Evolutionary conservation across 2,113 vertebrate species (phyloP).

Genomic region (Prunella fulvescens): DNA sequence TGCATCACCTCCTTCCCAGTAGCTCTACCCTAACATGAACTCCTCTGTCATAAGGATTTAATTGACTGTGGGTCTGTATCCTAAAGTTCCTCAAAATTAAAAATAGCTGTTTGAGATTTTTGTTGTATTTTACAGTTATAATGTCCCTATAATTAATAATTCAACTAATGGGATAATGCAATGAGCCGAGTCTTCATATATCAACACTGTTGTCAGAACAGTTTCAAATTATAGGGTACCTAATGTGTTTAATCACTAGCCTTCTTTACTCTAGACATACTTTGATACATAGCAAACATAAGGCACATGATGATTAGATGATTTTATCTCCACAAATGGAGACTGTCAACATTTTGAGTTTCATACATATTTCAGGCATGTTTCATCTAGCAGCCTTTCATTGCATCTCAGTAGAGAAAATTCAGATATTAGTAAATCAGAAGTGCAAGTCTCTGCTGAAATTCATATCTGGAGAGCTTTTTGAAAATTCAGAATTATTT

Average conservation of each 20-base stretch:
- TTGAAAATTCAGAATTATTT: neutral
- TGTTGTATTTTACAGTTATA: neutral
- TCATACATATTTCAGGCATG: neutral
- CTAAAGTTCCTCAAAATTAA: neutral
- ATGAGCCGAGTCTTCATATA: neutral
- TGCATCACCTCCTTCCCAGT: neutral
- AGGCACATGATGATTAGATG: neutral
- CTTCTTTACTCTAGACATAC: neutral
- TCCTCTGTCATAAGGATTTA: neutral
- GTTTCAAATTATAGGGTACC: neutral
- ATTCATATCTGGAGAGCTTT: neutral
- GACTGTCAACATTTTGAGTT: neutral
- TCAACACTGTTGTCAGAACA: neutral
- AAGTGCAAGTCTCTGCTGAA: neutral
- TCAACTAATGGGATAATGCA: neutral
- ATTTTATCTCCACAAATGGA: neutral
- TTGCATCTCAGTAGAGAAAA: neutral
- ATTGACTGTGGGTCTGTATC: neutral
- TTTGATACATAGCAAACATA: neutral
- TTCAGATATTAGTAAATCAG: neutral
- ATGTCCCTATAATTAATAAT: neutral
- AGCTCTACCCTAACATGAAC: neutral
- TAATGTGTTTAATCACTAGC: neutral
- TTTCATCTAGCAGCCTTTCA: neutral
- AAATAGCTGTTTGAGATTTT: neutral